A percentile compares a stretch with the other conserved stretches of the same genome.
These are phyloP conservation scores for Neoniphon sammara DNA, from an alignment of 2,797 vertebrate species.

Conservation along the genomic window DNA sequence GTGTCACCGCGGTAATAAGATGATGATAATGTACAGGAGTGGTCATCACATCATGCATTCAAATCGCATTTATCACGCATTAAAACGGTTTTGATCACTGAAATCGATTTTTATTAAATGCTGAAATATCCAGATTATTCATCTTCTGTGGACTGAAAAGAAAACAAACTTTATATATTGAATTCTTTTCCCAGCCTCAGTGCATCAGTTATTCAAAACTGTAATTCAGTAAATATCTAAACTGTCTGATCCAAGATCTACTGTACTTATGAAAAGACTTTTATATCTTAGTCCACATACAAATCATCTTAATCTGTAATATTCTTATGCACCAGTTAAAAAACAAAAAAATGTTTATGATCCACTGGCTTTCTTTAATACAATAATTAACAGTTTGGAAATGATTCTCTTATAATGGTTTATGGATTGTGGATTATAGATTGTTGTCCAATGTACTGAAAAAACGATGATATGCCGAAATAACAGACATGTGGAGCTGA, in stretches of 20 bases:
- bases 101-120: neutral
- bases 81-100: neutral
- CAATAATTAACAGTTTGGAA: neutral
- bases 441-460: neutral
- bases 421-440: neutral
- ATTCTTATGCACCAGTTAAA: neutral
- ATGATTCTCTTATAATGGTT: neutral
- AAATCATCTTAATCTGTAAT: neutral
- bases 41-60: neutral
- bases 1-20: neutral
- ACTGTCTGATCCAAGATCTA: neutral
- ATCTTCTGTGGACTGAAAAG: constrained; percentile 15
- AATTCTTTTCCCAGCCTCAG: neutral
- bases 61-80: neutral
- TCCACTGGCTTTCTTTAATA: neutral
- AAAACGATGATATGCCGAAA: constrained; percentile 25
- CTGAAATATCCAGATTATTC: constrained; percentile 1
- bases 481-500: constrained; percentile 32
- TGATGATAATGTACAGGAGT: neutral
- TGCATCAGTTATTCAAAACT: neutral
- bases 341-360: neutral
- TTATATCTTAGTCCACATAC: neutral
- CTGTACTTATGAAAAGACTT: neutral
- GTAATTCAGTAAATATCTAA: neutral
- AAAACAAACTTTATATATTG: constrained; percentile 6